Evolutionary conservation across 2,888 invertebrate species (phyloP), one percentile per base, ranked within the genome.

Genomic region (Drosophila birchii): DNA sequence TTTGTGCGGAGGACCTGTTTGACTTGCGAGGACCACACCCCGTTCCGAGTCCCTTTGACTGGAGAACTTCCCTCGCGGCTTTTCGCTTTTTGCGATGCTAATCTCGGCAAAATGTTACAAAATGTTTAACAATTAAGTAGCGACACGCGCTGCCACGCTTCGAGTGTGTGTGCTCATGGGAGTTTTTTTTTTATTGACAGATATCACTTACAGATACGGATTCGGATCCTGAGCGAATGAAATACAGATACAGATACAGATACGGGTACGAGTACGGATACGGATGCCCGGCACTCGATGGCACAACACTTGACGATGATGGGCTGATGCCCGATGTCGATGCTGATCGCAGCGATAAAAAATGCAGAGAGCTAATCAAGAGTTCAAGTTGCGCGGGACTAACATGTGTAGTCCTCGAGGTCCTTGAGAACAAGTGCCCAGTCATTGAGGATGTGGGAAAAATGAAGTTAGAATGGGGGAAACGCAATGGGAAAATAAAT

Each of bases 91-190:
- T 88, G 79, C 83, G 91, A 91, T 91, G 88, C 84, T 91, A 91
- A 91, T 91, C 90, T 86, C 75, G 73, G 81, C 88, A 86, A 91
- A 91, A 91, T 90, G 92, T 86, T 91, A 90, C 92, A 91, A 90
- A 92, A 92, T 91, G 91, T 91, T 92, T 83, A 89, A 91, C 91
- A 92, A 92, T 92, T 92, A 92, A 92, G 92, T 91, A 88, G 81
- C 76, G 85, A 61, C 92, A 92, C 92, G 91, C 91, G 91, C 76
- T 78, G 77, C 77, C 81, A 86, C 89, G 89, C 57, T 88, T 86
- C 88, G 53, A 83, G 82, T 82, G 76, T 72, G 61, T 58, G 56
- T 78, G 62, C 59, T 53, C 61, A 43, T 54, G 63, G 60, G 69
- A 73, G 51, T 78, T 79, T 76, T 47, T 47, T 45, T 47, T 44